Percentiles rank a stretch among this genome's conserved stretches.
These are phyloP conservation scores for Iphiclides podalirius DNA, from an alignment of 2,888 invertebrate genomes.

Conservation along the genomic window DNA sequence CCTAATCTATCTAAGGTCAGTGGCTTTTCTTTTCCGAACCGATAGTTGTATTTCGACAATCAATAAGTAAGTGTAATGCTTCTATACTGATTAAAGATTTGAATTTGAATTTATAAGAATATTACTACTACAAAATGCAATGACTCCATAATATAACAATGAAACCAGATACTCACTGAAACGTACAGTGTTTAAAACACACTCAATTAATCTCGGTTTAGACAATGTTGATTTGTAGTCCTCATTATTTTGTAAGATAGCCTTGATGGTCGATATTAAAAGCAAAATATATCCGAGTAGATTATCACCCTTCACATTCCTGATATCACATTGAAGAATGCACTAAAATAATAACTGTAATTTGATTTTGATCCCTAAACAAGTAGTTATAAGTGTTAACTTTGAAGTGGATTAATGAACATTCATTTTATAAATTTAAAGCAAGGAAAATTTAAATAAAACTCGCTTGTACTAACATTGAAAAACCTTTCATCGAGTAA, in stretches of 20 bases:
- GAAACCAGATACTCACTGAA: constrained; percentile 59
- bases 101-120: too few relatives aligned
- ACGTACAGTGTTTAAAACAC: constrained; percentile 44
- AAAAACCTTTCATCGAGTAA: constrained; percentile 45
- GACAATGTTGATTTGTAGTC: constrained; percentile 18
- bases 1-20: too few relatives aligned
- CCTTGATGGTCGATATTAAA: constrained; percentile 40
- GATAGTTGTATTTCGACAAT: too few relatives aligned
- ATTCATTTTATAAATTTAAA: not conserved
- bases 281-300: constrained; percentile 45
- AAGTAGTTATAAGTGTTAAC: too few relatives aligned
- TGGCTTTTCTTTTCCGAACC: too few relatives aligned
- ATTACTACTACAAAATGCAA: too few relatives aligned
- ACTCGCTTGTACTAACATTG: constrained; percentile 38
- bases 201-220: constrained; percentile 38
- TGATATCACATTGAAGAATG: constrained; percentile 35
- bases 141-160: too few relatives aligned
- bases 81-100: too few relatives aligned
- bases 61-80: too few relatives aligned
- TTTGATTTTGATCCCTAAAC: not conserved
- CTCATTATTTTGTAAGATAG: constrained; percentile 31
- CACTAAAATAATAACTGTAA: constrained; percentile 41
- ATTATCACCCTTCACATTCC: constrained; percentile 37
- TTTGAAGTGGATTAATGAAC: too few relatives aligned
- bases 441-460: not conserved